Evolutionary conservation across 2,113 vertebrate species (phyloP).

Genomic region (Oncorhynchus nerka): DNA sequence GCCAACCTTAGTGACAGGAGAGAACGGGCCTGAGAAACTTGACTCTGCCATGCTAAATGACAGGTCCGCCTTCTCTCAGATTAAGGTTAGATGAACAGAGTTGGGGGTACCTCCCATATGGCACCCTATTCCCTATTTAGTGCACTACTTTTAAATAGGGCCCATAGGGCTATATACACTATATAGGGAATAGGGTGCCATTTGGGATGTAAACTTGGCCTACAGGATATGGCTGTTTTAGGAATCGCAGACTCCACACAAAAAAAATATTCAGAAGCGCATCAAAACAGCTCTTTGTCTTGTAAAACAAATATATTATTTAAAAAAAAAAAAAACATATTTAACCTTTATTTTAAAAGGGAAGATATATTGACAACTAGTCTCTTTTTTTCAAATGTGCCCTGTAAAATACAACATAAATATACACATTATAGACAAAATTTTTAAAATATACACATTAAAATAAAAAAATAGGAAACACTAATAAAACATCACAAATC

Average conservation of each 20-base stretch:
- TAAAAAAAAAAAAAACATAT: no score
- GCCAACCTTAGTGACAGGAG: conserved; percentile 49
- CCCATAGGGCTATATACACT: no score
- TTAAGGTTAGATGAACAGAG: neutral
- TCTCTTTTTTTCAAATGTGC: no score
- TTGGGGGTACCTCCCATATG: no score
- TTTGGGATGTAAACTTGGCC: conserved; percentile 10
- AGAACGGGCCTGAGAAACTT: conserved; percentile 57
- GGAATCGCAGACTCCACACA: conserved; percentile 8
- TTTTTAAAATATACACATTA: no score
- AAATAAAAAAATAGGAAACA: no score
- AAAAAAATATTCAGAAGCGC: neutral
- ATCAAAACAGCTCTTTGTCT: neutral
- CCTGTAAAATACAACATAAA: neutral
- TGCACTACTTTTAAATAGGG: no score
- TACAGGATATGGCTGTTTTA: conserved; percentile 32
- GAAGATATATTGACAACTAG: no score
- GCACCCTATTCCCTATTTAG: no score
- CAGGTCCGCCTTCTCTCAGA: neutral
- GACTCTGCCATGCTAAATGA: neutral
- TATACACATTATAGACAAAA: neutral
- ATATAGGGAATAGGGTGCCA: conserved; percentile 5
- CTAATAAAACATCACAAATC: no score
- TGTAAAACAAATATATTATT: neutral
- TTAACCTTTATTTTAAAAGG: no score